A percentile compares a stretch with the other conserved stretches of the same genome.
These are phyloP conservation scores for Heteractis magnifica DNA, from an alignment of 92 coral and sea anemone genomes.

Conservation along the genomic window DNA sequence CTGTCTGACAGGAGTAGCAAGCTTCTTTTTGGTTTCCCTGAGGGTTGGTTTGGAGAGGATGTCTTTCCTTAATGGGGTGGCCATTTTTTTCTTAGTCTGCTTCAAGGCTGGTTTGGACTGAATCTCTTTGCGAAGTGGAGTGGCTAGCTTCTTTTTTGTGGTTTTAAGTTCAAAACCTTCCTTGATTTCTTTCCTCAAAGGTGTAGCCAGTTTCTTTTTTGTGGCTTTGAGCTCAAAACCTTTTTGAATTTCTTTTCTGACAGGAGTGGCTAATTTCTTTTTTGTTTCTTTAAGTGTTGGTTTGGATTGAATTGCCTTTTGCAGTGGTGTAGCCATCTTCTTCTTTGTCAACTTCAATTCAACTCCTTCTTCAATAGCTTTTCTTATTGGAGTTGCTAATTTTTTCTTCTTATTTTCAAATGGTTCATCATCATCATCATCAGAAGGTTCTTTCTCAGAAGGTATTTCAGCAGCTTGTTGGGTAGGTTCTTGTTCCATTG, in stretches of 20 bases:
- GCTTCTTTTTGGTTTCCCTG: slow-evolving; percentile 60
- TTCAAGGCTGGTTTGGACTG: slow-evolving; percentile 41
- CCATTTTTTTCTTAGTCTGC: slow-evolving; percentile 62
- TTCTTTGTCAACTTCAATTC: slow-evolving; percentile 56
- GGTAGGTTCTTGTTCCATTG: neutral
- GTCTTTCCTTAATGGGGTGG: slow-evolving; percentile 74
- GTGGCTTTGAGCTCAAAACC: slow-evolving; percentile 50
- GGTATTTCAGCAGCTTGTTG: slow-evolving; percentile 7
- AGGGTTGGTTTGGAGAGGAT: slow-evolving; percentile 51
- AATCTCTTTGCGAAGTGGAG: slow-evolving; percentile 64
- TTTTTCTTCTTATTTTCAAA: slow-evolving; percentile 45
- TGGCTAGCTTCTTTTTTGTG: slow-evolving; percentile 55
- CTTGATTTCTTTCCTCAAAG: slow-evolving; percentile 52
- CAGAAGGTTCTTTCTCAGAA: slow-evolving; percentile 27
- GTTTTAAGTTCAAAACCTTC: slow-evolving; percentile 37
- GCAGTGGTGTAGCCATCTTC: slow-evolving; percentile 54
- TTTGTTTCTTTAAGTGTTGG: slow-evolving; percentile 53
- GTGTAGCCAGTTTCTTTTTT: slow-evolving; percentile 50
- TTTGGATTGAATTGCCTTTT: slow-evolving; percentile 55
- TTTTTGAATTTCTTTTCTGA: slow-evolving; percentile 49
- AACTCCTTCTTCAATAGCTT: slow-evolving; percentile 53
- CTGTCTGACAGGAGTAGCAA: slow-evolving; percentile 60
- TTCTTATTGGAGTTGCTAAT: slow-evolving; percentile 55
- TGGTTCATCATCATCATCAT: slow-evolving; percentile 27
- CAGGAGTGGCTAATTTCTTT: slow-evolving; percentile 51